phyloP scores from a whole-genome alignment of 2,113 vertebrate genomes.

The Paracyprichromis sp. region DNA sequence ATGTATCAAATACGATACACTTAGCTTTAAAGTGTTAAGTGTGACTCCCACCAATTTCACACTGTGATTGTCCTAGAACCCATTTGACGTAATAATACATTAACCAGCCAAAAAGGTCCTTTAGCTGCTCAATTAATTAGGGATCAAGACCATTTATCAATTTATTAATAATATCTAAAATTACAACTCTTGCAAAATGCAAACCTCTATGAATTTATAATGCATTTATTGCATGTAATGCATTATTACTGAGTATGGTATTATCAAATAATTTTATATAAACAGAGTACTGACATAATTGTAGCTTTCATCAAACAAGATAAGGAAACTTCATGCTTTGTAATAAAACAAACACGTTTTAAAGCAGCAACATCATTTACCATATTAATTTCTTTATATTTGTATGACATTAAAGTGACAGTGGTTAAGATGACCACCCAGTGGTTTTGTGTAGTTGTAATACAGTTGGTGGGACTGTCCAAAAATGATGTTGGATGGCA shows the following conservation, averaged over 20 bases:
- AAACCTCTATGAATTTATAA: neutral
- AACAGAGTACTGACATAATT: neutral
- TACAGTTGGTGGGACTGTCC: neutral
- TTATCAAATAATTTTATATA: neutral
- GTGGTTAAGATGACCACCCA: neutral
- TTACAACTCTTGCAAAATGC: neutral
- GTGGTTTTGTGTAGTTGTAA: neutral
- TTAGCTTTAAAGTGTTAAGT: neutral
- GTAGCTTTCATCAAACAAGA: neutral
- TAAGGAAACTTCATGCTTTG: accelerated
- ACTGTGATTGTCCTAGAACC: neutral
- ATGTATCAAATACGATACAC: neutral
- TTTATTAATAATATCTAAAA: neutral
- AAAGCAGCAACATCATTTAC: neutral
- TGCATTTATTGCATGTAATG: neutral
- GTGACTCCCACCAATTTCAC: neutral
- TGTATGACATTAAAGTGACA: neutral
- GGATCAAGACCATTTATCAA: neutral
- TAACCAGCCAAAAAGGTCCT: neutral
- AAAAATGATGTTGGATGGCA: neutral
- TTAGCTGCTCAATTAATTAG: neutral
- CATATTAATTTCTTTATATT: neutral
- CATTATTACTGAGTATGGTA: neutral
- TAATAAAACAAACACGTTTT: neutral
- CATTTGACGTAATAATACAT: neutral